Evolutionary conservation across 2,888 invertebrate genomes (phyloP).

Genomic region (Tetrapedia diversipes): DNA sequence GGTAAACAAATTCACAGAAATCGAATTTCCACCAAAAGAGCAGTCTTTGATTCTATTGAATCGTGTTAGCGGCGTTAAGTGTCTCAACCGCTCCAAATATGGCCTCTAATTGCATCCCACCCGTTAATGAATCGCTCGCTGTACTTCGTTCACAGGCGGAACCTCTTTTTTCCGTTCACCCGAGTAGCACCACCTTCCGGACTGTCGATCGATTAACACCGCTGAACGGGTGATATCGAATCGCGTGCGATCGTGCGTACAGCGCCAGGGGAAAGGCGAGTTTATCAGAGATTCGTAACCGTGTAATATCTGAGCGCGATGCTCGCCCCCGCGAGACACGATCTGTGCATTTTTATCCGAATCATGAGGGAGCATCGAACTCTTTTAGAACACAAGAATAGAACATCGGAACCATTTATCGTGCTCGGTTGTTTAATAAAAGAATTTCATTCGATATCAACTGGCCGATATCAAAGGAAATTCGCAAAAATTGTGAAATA

Average conservation of each 20-base stretch:
- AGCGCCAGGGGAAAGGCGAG: background rate
- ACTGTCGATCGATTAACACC: constrained; percentile 33
- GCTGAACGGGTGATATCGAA: constrained; percentile 40
- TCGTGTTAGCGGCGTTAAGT: constrained; percentile 23
- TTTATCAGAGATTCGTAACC: constrained; percentile 38
- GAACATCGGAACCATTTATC: constrained; percentile 1
- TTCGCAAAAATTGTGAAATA: background rate
- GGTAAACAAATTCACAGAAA: no score
- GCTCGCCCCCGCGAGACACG: constrained; percentile 37
- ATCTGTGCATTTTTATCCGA: constrained; percentile 33
- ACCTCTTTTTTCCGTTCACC: constrained; percentile 10
- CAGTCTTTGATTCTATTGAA: constrained; percentile 13
- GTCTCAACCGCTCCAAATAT: constrained; percentile 17
- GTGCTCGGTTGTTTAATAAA: background rate
- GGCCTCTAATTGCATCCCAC: constrained; percentile 46
- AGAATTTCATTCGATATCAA: background rate
- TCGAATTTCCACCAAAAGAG: no score
- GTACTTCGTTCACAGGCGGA: constrained; percentile 21
- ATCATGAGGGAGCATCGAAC: constrained; percentile 4
- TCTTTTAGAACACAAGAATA: background rate
- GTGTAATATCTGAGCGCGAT: constrained; percentile 39
- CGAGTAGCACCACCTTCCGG: background rate
- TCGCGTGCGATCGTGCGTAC: constrained; percentile 27
- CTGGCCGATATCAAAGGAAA: background rate
- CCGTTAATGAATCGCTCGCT: constrained; percentile 44